Conservation (phyloP, 2,113 vertebrate genomes). For the Notothenia coriiceps region DNA sequence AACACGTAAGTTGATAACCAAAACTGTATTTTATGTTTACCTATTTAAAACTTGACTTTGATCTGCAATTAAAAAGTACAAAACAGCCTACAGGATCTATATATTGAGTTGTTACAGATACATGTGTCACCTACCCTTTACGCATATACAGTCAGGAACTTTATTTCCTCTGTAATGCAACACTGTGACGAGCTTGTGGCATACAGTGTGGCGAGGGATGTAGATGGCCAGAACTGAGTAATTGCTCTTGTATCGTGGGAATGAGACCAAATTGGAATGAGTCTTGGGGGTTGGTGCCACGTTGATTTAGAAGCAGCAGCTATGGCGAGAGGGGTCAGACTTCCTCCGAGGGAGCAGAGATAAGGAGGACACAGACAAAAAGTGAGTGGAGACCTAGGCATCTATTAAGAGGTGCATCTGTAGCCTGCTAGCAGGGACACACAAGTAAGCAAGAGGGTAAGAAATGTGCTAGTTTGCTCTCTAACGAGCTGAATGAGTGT, state of each 20-base stretch:
- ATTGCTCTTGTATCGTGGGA: slow-evolving; percentile 75
- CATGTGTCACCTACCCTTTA: slow-evolving; percentile 39
- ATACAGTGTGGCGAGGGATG: slow-evolving; percentile 53
- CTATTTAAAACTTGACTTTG: not conserved
- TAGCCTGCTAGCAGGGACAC: slow-evolving; percentile 24
- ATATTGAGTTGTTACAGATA: slow-evolving; percentile 18
- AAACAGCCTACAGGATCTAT: not conserved
- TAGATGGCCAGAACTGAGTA: slow-evolving; percentile 72
- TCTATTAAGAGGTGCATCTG: slow-evolving; percentile 59
- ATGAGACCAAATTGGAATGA: slow-evolving; percentile 73
- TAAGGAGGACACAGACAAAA: slow-evolving; percentile 66
- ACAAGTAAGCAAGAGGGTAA: slow-evolving; percentile 50
- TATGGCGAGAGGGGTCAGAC: slow-evolving; percentile 52
- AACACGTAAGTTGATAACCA: not conserved
- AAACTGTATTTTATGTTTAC: not conserved
- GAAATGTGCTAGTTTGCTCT: slow-evolving; percentile 41
- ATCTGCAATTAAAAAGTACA: not conserved
- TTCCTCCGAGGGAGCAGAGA: slow-evolving; percentile 59
- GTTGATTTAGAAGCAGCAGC: slow-evolving; percentile 69
- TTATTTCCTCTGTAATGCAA: slow-evolving; percentile 25
- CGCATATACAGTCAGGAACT: slow-evolving; percentile 25
- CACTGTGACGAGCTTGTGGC: slow-evolving; percentile 60
- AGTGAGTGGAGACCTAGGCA: slow-evolving; percentile 54
- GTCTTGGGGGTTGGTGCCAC: slow-evolving; percentile 62
- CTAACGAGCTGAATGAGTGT: slow-evolving; percentile 73